phyloP scores from a whole-genome alignment of 2,113 vertebrate species.

The Phainopepla nitens region DNA sequence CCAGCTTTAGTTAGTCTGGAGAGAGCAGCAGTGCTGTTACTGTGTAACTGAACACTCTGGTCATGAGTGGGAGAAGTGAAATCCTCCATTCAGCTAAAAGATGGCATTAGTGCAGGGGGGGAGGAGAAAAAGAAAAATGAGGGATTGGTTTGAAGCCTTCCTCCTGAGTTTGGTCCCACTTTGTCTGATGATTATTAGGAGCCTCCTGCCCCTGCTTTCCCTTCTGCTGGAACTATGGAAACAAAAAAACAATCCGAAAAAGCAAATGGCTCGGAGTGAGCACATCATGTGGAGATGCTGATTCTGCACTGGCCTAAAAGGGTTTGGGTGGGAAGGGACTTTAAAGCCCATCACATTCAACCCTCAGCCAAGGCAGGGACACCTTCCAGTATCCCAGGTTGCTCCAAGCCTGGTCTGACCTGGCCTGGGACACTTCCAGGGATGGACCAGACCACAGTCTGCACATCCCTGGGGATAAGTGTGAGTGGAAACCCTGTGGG shows the following conservation, averaged over 20 bases:
- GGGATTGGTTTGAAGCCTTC: background rate
- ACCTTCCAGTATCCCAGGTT: background rate
- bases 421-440: background rate
- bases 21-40: background rate
- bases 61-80: background rate
- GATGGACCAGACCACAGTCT: background rate
- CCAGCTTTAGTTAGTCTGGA: background rate
- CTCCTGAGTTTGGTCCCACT: background rate
- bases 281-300: accelerated
- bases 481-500: background rate
- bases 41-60: background rate
- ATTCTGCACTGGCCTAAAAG: background rate
- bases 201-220: background rate
- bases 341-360: background rate
- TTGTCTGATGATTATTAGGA: background rate
- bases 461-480: background rate
- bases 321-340: background rate
- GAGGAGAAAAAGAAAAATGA: background rate
- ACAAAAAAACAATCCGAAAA: background rate
- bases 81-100: background rate
- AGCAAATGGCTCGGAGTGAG: background rate
- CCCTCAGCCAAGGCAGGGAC: background rate
- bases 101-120: background rate
- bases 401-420: accelerated
- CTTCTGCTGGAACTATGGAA: background rate